Conservation (phyloP, 2,888 invertebrate species). For the Oscheius sp. region DNA sequence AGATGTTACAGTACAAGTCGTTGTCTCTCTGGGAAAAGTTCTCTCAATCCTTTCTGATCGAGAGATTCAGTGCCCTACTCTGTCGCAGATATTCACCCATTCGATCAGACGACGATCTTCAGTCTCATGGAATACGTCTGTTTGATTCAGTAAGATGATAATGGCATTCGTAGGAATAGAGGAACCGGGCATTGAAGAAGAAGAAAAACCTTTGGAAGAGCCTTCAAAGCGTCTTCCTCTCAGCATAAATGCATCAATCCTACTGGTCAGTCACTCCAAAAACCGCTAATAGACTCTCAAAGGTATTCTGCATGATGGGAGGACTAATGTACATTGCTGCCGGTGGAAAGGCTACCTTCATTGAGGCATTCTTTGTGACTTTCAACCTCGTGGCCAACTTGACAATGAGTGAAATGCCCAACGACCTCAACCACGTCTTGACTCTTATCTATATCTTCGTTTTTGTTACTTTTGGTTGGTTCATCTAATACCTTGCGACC, state of each 20-base stretch:
- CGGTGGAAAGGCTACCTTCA: slow-evolving; percentile 68
- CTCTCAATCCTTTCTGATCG: neutral
- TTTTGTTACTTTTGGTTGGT: slow-evolving; percentile 71
- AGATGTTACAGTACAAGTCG: slow-evolving; percentile 19
- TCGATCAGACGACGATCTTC: slow-evolving; percentile 21
- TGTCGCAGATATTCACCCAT: slow-evolving; percentile 16
- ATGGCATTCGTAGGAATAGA: slow-evolving; percentile 15
- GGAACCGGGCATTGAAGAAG: slow-evolving; percentile 29
- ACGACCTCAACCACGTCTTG: slow-evolving; percentile 64
- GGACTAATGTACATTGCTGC: slow-evolving; percentile 70
- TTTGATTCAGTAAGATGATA: neutral
- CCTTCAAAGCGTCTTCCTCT: slow-evolving; percentile 65
- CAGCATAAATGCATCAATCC: slow-evolving; percentile 72
- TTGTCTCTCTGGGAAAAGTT: slow-evolving; percentile 33
- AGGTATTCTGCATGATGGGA: slow-evolving; percentile 71
- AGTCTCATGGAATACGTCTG: neutral
- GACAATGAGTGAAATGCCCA: slow-evolving; percentile 73
- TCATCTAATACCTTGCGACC: too few species aligned
- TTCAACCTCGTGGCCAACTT: slow-evolving; percentile 73
- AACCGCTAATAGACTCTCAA: neutral
- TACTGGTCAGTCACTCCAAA: slow-evolving; percentile 44
- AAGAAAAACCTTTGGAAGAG: slow-evolving; percentile 26
- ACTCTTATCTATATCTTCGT: slow-evolving; percentile 72
- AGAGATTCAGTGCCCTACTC: neutral
- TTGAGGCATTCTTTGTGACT: slow-evolving; percentile 72